Conservation (phyloP, 2,113 vertebrate species). For the Pelecanoides urinatrix region DNA sequence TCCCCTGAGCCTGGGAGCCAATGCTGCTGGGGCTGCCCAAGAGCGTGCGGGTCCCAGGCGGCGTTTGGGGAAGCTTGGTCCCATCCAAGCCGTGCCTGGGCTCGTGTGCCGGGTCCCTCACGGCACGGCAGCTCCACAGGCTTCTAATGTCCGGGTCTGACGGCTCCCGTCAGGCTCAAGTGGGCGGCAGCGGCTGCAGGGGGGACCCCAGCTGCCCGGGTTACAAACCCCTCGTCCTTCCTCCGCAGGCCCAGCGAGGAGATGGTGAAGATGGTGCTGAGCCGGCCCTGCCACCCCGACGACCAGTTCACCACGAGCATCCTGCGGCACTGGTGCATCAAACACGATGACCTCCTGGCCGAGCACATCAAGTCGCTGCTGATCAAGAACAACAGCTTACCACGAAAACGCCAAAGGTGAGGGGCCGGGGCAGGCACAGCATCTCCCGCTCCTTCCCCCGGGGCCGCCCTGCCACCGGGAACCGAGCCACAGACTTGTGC, state of each 20-base stretch:
- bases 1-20: not conserved
- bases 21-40: not conserved
- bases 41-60: accelerated
- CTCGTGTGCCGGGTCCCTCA: not conserved
- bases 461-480: too few species aligned
- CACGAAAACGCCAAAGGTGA: conserved; percentile 91
- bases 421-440: accelerated
- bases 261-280: conserved; percentile 98
- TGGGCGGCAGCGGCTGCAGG: not conserved
- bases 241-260: conserved; percentile 88
- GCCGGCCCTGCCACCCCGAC: conserved; percentile 88
- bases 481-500: accelerated
- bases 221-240: not conserved
- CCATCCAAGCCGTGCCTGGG: not conserved
- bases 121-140: accelerated
- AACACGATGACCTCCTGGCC: conserved; percentile 87
- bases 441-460: accelerated
- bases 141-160: accelerated
- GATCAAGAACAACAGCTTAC: conserved; percentile 98
- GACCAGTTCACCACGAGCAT: conserved; percentile 98
- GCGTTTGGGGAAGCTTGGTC: not conserved
- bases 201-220: not conserved
- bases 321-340: conserved; percentile 92
- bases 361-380: conserved; percentile 95
- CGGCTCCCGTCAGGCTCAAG: not conserved